Percentiles rank a stretch among this genome's conserved stretches.
Conservation (phyloP, 2,888 invertebrate genomes). For the Chrysotoxum bicinctum region DNA sequence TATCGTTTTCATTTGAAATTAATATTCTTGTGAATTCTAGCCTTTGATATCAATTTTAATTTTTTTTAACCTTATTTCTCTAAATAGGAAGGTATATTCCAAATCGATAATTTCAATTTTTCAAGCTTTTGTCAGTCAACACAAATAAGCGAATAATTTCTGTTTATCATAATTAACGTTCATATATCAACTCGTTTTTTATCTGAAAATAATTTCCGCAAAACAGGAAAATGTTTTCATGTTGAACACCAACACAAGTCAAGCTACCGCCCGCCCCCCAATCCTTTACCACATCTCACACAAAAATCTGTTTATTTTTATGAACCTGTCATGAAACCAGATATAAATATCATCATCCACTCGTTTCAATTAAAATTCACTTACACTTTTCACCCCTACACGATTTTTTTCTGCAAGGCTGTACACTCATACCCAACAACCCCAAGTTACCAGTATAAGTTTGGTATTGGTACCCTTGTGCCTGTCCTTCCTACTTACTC, state of each 20-base stretch:
- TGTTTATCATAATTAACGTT: not conserved
- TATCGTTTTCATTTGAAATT: too few relatives aligned
- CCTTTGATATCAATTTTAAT: too few relatives aligned
- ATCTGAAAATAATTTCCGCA: constrained; percentile 24
- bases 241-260: not conserved
- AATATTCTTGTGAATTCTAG: too few relatives aligned
- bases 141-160: constrained; percentile 15
- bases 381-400: constrained; percentile 61
- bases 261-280: not conserved
- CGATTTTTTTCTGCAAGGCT: constrained; percentile 23
- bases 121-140: constrained; percentile 7
- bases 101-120: not conserved
- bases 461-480: constrained; percentile 35
- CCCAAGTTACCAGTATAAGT: constrained; percentile 37
- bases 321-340: constrained; percentile 30
- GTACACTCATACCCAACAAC: constrained; percentile 40
- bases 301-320: constrained; percentile 24
- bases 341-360: constrained; percentile 64
- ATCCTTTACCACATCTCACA: constrained; percentile 19
- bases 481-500: constrained; percentile 14
- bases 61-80: not conserved
- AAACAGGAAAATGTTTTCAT: constrained; percentile 1
- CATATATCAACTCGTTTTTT: not conserved
- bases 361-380: constrained; percentile 70
- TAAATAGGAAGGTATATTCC: too few relatives aligned